Percentiles rank a stretch among this genome's conserved stretches.
phyloP scores from a whole-genome alignment of 2,113 vertebrate genomes.

The Henicopernis longicauda region DNA sequence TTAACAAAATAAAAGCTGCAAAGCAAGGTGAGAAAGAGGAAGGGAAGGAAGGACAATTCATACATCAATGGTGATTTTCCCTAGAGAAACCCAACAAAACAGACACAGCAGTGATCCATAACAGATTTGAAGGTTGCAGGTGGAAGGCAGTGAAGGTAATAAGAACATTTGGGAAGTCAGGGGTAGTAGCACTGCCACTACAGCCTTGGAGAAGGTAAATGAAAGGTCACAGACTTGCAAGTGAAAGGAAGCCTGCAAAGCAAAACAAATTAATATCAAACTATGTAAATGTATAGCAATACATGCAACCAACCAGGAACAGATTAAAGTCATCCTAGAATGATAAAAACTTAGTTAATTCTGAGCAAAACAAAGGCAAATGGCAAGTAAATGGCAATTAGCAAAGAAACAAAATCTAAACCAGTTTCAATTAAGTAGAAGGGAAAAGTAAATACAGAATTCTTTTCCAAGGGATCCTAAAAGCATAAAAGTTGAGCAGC shows the following conservation, averaged over 20 bases:
- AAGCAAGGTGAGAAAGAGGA: background rate
- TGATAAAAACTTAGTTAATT: background rate
- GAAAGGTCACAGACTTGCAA: background rate
- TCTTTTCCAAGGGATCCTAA: background rate
- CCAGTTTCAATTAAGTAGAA: background rate
- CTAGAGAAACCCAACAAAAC: background rate
- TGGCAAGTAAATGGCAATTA: background rate
- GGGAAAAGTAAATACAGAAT: background rate
- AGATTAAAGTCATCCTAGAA: background rate
- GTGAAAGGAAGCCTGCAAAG: background rate
- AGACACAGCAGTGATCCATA: background rate
- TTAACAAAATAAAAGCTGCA: background rate
- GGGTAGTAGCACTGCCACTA: background rate
- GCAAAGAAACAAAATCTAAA: background rate
- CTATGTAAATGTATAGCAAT: background rate
- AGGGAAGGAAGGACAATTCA: background rate
- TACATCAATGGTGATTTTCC: background rate
- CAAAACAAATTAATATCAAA: background rate
- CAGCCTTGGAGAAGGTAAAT: background rate
- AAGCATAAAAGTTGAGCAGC: background rate
- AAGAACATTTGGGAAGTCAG: background rate
- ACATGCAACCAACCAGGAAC: background rate
- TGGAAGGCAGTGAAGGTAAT: background rate
- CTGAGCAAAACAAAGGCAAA: background rate
- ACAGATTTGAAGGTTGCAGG: background rate